Evolutionary conservation across 2,888 invertebrate species (phyloP).

Genomic region (Atrina japonica): DNA sequence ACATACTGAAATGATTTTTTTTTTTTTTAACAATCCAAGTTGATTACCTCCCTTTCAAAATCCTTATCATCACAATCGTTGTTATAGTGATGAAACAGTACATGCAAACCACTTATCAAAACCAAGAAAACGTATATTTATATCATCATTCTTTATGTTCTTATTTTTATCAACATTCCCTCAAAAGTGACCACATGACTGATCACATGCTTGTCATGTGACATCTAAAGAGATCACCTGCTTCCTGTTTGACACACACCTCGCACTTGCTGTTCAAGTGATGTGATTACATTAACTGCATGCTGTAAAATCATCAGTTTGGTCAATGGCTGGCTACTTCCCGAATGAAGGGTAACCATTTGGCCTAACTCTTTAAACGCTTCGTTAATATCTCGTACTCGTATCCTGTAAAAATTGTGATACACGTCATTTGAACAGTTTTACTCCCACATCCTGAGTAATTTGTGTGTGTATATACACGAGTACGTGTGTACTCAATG

Average conservation of each 20-base stretch:
- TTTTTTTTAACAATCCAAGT: too few relatives aligned
- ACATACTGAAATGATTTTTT: too few relatives aligned
- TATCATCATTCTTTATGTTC: too few relatives aligned
- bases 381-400: conserved; percentile 99
- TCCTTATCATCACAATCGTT: too few relatives aligned
- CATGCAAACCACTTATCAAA: too few relatives aligned
- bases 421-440: background rate
- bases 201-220: background rate
- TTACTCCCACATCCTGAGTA: too few relatives aligned
- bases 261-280: conserved; percentile 98
- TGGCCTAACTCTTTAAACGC: conserved; percentile 98
- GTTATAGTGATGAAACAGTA: too few relatives aligned
- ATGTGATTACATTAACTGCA: conserved; percentile 99
- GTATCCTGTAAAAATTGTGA: conserved; percentile 86
- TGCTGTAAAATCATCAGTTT: conserved; percentile 98
- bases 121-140: too few relatives aligned
- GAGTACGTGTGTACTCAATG: too few relatives aligned
- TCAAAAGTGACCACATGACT: background rate
- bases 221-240: background rate
- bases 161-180: too few relatives aligned
- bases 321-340: conserved; percentile 98
- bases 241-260: conserved; percentile 83
- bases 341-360: conserved; percentile 98
- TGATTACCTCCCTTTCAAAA: too few relatives aligned
- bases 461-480: too few relatives aligned